Conservation (phyloP, 2,113 vertebrate species). For the Hippoglossus stenolepis region DNA sequence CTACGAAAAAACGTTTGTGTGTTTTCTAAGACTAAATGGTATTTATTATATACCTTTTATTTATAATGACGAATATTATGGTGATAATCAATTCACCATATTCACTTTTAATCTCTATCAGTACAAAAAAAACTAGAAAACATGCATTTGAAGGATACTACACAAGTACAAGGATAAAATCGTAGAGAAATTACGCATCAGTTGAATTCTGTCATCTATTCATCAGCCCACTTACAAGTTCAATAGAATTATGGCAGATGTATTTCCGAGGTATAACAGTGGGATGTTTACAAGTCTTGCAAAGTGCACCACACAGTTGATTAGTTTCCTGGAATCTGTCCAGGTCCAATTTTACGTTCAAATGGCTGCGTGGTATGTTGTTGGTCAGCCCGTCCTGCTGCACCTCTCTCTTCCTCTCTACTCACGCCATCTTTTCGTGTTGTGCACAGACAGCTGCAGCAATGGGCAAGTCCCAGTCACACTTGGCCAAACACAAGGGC, state of each 20-base stretch:
- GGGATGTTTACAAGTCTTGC: not conserved
- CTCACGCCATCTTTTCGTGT: not conserved
- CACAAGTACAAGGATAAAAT: too few species aligned
- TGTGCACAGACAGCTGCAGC: constrained; percentile 62
- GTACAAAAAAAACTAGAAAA: too few species aligned
- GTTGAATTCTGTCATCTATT: not conserved
- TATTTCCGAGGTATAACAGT: not conserved
- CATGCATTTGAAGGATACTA: too few species aligned
- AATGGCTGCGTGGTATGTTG: constrained; percentile 22
- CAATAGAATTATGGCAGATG: too few species aligned
- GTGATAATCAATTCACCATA: too few species aligned
- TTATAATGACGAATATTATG: too few species aligned
- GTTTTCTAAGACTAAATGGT: too few species aligned
- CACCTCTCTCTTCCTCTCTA: not conserved
- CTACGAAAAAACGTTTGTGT: too few species aligned
- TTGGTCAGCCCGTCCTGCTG: constrained; percentile 25
- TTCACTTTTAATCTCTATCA: too few species aligned
- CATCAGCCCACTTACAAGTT: too few species aligned
- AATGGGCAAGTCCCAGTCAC: constrained; percentile 95
- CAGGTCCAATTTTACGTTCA: constrained; percentile 38
- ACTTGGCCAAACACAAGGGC: constrained; percentile 86
- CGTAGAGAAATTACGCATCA: too few species aligned
- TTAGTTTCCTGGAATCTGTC: constrained; percentile 14
- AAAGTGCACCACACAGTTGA: not conserved
- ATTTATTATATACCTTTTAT: too few species aligned